These are phyloP conservation scores for Brenthis ino DNA, from an alignment of 2,888 invertebrate genomes.

Conservation along the genomic window DNA sequence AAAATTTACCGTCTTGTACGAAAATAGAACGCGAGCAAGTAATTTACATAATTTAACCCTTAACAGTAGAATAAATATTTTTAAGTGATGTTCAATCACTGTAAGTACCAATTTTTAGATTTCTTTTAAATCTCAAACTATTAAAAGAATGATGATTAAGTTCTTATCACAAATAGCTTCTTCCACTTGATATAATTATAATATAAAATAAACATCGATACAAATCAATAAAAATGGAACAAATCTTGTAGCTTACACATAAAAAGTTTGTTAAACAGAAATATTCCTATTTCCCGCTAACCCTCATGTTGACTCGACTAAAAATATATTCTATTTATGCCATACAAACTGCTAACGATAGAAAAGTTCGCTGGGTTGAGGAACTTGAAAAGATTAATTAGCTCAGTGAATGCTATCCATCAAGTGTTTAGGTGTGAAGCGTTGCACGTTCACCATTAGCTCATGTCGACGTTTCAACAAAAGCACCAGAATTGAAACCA, in stretches of 20 bases:
- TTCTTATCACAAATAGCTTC: too few species aligned
- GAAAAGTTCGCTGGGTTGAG: conserved; percentile 32
- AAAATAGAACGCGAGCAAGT: too few species aligned
- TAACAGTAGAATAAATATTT: too few species aligned
- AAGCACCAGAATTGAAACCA: conserved; percentile 12
- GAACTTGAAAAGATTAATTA: conserved; percentile 38
- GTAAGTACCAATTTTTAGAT: too few species aligned
- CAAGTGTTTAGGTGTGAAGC: conserved; percentile 37
- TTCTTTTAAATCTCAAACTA: too few species aligned
- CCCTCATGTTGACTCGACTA: neutral
- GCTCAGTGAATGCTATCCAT: conserved; percentile 36
- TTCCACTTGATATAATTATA: too few species aligned
- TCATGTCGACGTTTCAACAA: conserved; percentile 7
- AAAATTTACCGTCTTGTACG: too few species aligned
- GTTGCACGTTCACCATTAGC: conserved; percentile 27
- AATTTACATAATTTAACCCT: too few species aligned
- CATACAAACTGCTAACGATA: conserved; percentile 37
- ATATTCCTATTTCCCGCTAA: neutral
- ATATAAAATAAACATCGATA: too few species aligned
- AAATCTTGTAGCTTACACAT: neutral
- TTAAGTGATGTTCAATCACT: too few species aligned
- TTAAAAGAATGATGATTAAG: too few species aligned
- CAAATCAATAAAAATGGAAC: too few species aligned
- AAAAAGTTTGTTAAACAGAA: neutral
- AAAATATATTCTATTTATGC: conserved; percentile 33